Evolutionary conservation across 1,140 invertebrate genomes (phyloP), one percentile per base, ranked within the genome.

Genomic region (Drosophila mauritiana): DNA sequence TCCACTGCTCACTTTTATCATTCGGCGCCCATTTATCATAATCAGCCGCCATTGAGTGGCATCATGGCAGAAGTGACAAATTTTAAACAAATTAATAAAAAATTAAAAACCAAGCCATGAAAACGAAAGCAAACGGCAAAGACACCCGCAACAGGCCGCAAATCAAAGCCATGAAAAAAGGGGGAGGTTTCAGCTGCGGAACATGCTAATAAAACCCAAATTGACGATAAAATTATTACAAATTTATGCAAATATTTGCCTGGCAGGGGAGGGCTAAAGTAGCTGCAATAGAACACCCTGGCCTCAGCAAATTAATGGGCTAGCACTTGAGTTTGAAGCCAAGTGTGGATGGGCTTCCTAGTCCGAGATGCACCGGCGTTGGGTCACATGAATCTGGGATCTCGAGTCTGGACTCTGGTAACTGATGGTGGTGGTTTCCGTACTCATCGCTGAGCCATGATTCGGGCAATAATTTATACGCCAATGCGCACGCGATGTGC

Each of bases 151-250:
- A 76, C 43, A 55, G 27, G 39, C 62, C 51, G 59, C 65, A 72
- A 70, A 78, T 78, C 52, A 61, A 56, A 77, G 57, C 20, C 43
- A 25, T 20, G 22, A 17, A 22, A 34, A 52, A 63, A 51, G 40
- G 53, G 63, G 67, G 79, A 27, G 48, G 59, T 43, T 42, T 55
- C 42, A 43, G 1, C 42, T 40, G 46, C n/a, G 46, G 55, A 88
- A 89, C 83, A 88, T 67, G 83, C 83, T 88, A 88, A 88, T 88
- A 88, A 88, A 88, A 88, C 74, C 82, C 84, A 88, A 88, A 88
- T 88, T 88, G 83, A 89, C 83, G 83, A 88, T 88, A 88, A 88
- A 88, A 88, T 88, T 88, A 88, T 88, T 88, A 88, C 83, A 88
- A 88, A 88, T 88, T 88, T 88, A 88, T 88, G 83, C 83, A 88